Base-by-base conservation (phyloP, 2,113 vertebrate genomes). In the Spea multiplicata region DNA sequence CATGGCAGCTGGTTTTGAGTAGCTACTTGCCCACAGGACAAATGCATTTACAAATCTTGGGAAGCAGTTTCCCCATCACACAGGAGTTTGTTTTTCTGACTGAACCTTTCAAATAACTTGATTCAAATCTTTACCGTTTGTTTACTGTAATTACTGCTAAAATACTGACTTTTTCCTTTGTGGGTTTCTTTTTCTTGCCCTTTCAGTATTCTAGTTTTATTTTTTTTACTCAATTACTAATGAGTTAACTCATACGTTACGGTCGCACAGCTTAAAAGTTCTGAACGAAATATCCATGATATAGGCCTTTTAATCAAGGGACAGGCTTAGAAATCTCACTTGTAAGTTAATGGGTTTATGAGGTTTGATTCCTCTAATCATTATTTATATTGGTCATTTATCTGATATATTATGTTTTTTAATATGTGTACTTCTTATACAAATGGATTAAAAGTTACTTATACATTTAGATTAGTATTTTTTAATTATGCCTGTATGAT, bases 1-100 rank as follows among this genome's bases (percentile, higher is more conserved):
- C 77, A 79, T 79, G 77, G 77, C 77, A 79, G 77, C 77, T 79
- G 77, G 77, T 79, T 79, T 79, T 79, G 61, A 79, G 77, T 79
- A 73, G 70, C 77, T 79, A 79, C 70, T 79, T 79, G 77, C 77
- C 77, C 77, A 73, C 77, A 59, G 77, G 77, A 79, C 77, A 79
- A 79, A 79, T 79, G 70, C 77, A 79, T 79, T 79, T 79, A 79
- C 62, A 79, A 79, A 66, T 73, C 70, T 73, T 73, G 76, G 47
- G 76, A 79, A 72, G 76, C 50, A 12, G 70, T 79, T 73, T 73
- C 62, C 66, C 61, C 69, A 73, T 79, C 61, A 66, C 67, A 70
- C 70, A 66, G 55, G 62, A 72, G 77, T 73, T 79, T 79, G 52
- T 73, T 79, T 79, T 79, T 73, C 70, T 44, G 62, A 67, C 61